Conservation (phyloP, 2,888 invertebrate genomes). For the Tortrix viridana region DNA sequence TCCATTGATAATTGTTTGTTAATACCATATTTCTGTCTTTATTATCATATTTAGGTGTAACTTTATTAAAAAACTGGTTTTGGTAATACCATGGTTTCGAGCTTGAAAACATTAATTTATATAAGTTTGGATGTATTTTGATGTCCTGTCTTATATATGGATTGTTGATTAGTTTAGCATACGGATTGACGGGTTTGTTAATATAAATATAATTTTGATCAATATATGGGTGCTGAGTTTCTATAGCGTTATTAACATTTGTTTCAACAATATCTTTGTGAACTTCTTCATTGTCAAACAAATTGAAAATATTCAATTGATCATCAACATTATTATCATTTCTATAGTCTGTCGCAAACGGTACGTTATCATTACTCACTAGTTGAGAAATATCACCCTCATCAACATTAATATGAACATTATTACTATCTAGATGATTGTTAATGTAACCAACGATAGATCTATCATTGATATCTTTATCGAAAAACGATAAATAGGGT, state of each 20-base stretch:
- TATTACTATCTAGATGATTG: too few relatives aligned
- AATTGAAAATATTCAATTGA: neutral
- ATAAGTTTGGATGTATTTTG: neutral
- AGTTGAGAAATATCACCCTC: too few relatives aligned
- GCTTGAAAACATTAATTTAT: too few relatives aligned
- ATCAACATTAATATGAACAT: too few relatives aligned
- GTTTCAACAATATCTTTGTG: neutral
- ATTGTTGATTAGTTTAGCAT: neutral
- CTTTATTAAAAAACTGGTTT: neutral
- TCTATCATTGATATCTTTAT: slow-evolving; percentile 1
- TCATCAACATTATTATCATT: neutral
- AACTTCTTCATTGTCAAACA: neutral
- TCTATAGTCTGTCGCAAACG: neutral
- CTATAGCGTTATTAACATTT: neutral
- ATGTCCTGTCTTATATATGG: neutral
- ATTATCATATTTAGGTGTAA: neutral
- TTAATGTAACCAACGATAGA: neutral
- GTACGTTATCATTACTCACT: neutral
- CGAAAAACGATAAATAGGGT: neutral
- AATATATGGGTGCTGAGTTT: neutral
- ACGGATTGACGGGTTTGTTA: neutral
- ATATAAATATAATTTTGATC: too few relatives aligned
- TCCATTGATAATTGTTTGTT: neutral
- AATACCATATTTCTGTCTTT: neutral
- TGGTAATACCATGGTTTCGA: neutral